These are phyloP conservation scores for Heliconius ismenius DNA, from an alignment of 2,888 invertebrate genomes.

Conservation along the genomic window DNA sequence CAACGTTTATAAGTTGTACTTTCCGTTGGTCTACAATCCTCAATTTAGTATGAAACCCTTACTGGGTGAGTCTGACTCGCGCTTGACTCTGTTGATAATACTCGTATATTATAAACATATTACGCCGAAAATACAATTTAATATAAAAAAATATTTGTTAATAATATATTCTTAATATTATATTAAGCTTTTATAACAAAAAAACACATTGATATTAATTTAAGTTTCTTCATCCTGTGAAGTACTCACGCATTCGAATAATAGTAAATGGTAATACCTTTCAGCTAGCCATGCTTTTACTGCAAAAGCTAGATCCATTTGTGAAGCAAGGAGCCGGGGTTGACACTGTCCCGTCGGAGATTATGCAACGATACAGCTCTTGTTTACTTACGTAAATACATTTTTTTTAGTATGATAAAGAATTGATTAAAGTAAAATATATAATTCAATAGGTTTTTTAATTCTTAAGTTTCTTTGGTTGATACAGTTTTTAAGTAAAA, in stretches of 20 bases:
- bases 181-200: neutral
- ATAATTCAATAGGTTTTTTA: neutral
- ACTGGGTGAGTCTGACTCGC: no score
- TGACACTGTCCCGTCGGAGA: conserved; percentile 44
- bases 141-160: no score
- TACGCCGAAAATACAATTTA: no score
- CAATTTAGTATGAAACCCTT: no score
- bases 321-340: conserved; percentile 48
- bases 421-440: no score
- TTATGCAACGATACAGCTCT: conserved; percentile 55
- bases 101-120: no score
- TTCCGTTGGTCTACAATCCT: no score
- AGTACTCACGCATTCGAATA: neutral
- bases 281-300: conserved; percentile 64
- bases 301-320: conserved; percentile 67
- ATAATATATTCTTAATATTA: no score
- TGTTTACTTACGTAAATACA: conserved; percentile 56
- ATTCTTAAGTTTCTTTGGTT: no score
- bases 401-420: neutral
- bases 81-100: no score
- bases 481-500: no score
- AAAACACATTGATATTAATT: neutral
- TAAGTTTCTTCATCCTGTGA: neutral
- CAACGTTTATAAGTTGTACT: no score
- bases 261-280: conserved; percentile 36